Conservation (phyloP, 2,113 vertebrate species). For the Sterrhoptilus dennistouni region DNA sequence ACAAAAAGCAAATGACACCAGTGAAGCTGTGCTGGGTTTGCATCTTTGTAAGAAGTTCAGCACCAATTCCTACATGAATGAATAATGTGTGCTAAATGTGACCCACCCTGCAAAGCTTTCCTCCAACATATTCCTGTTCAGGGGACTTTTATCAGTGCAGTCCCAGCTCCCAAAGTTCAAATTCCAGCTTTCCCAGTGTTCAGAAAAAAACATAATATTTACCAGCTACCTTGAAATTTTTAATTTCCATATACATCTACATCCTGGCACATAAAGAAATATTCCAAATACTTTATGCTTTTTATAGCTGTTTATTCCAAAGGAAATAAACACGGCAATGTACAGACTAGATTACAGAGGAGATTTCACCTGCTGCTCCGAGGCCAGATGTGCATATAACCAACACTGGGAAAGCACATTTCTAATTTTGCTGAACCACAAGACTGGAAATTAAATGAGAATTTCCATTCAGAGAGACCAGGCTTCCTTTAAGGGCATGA, state of each 20-base stretch:
- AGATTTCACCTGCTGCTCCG: not conserved
- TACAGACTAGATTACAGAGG: not conserved
- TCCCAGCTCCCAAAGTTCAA: not conserved
- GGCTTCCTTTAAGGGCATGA: not conserved
- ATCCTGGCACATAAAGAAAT: not conserved
- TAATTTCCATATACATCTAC: not conserved
- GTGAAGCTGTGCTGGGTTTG: not conserved
- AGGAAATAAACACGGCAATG: not conserved
- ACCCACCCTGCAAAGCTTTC: not conserved
- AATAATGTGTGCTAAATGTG: not conserved
- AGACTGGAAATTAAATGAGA: not conserved
- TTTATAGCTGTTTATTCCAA: not conserved
- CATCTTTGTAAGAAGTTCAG: not conserved
- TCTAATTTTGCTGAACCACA: conserved; percentile 9
- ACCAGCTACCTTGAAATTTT: not conserved
- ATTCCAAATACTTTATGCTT: not conserved
- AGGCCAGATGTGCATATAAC: not conserved
- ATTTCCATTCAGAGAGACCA: not conserved
- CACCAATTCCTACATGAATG: not conserved
- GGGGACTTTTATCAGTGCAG: not conserved
- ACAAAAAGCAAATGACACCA: accelerated
- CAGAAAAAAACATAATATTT: not conserved
- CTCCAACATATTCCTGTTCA: not conserved
- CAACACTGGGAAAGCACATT: not conserved
- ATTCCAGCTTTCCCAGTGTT: not conserved